A percentile compares a stretch with the other conserved stretches of the same genome.
Conservation (phyloP, 2,797 vertebrate species). For the Schizopygopsis malacanthus region DNA sequence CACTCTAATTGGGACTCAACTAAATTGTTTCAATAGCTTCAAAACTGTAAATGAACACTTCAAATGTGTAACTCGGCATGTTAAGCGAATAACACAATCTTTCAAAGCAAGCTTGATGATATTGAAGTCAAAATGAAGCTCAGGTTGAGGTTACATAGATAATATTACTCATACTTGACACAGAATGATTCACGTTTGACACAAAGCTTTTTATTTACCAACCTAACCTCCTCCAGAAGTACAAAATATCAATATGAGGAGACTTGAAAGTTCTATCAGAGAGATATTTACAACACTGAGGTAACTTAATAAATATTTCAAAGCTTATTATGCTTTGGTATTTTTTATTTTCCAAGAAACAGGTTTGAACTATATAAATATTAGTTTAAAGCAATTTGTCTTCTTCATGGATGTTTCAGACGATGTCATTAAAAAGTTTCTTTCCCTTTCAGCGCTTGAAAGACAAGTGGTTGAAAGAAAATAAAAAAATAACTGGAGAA, state of each 20-base stretch:
- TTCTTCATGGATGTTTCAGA: neutral
- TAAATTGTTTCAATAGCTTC: neutral
- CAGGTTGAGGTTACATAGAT: neutral
- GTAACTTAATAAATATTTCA: neutral
- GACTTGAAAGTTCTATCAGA: neutral
- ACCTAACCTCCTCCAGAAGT: neutral
- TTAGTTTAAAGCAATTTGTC: neutral
- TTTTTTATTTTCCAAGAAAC: neutral
- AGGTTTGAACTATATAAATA: neutral
- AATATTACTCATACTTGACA: constrained; percentile 26
- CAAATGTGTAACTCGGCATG: neutral
- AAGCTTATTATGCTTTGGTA: neutral
- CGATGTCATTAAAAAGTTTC: neutral
- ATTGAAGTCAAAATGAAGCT: constrained; percentile 22
- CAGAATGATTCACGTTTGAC: constrained; percentile 12
- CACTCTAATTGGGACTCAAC: neutral
- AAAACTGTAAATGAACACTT: neutral
- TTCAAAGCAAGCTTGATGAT: neutral
- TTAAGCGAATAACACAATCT: neutral
- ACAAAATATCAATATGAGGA: constrained; percentile 20
- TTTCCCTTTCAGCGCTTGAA: neutral
- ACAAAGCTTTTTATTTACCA: constrained; percentile 10
- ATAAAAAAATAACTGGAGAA: neutral
- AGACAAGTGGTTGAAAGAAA: neutral
- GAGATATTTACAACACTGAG: neutral